Evolutionary conservation across 53 echinoderm and acorn worm species (phyloP).

Genomic region (Patiria pectinifera): DNA sequence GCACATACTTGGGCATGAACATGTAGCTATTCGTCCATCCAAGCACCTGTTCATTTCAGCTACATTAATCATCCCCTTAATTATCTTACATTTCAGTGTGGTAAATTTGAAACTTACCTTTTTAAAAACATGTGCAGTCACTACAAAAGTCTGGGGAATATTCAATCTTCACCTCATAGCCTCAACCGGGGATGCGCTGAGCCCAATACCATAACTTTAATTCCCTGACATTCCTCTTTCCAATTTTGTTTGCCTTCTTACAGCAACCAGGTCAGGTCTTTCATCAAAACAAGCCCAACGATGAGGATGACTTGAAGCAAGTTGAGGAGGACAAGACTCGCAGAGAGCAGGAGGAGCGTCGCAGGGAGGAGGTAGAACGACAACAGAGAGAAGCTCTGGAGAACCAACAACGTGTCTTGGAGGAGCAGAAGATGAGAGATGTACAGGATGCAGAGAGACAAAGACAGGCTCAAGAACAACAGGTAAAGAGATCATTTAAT

Average conservation of each 20-base stretch:
- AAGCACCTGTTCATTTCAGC: neutral
- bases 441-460: conserved; percentile 26
- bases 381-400: conserved; percentile 46
- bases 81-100: neutral
- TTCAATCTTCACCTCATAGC: neutral
- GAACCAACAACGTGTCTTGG: conserved; percentile 10
- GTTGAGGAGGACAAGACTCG: conserved; percentile 19
- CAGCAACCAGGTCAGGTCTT: neutral
- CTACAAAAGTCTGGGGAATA: neutral
- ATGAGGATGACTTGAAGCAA: conserved; percentile 40
- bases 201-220: neutral
- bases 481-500: neutral
- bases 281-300: conserved; percentile 5
- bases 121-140: neutral
- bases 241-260: neutral
- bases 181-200: neutral
- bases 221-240: neutral
- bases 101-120: neutral
- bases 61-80: neutral
- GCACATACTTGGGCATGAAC: neutral
- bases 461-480: conserved; percentile 4
- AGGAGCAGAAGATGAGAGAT: conserved; percentile 41
- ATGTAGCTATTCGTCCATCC: neutral
- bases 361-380: conserved; percentile 14
- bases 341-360: conserved; percentile 35